Conservation (phyloP, 92 coral and sea anemone genomes). For the Siderastrea siderea region DNA sequence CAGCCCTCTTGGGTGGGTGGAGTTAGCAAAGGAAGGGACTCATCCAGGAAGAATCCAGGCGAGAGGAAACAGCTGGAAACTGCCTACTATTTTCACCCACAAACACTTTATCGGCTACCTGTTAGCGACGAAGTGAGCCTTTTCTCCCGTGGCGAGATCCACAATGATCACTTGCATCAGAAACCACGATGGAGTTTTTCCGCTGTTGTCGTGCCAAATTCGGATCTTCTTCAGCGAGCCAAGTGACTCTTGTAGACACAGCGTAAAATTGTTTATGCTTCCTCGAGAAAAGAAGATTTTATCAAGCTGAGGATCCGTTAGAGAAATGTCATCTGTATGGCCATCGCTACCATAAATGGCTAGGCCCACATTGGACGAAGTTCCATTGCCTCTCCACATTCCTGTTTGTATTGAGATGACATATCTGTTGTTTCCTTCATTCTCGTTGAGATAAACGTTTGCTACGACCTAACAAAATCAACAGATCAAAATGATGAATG, state of each 20-base stretch:
- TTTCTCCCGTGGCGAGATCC: conserved; percentile 61
- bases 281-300: conserved; percentile 87
- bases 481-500: background rate
- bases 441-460: conserved; percentile 63
- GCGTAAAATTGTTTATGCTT: conserved; percentile 85
- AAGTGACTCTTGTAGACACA: conserved; percentile 68
- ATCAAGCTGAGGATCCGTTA: conserved; percentile 72
- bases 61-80: too few relatives aligned
- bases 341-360: conserved; percentile 80
- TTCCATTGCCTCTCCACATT: conserved; percentile 92
- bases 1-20: too few relatives aligned
- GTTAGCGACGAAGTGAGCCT: conserved; percentile 78
- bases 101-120: conserved; percentile 14
- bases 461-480: conserved; percentile 69
- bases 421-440: conserved; percentile 68
- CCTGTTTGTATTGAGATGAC: conserved; percentile 84
- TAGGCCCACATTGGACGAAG: conserved; percentile 85
- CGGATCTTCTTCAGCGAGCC: conserved; percentile 75
- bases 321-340: conserved; percentile 62
- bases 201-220: conserved; percentile 91
- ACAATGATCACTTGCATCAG: conserved; percentile 73
- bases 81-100: too few relatives aligned
- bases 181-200: conserved; percentile 86
- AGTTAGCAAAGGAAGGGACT: too few relatives aligned
- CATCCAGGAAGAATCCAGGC: too few relatives aligned